These are phyloP conservation scores for Papilio demoleus DNA, from an alignment of 2,888 invertebrate species.

Conservation along the genomic window DNA sequence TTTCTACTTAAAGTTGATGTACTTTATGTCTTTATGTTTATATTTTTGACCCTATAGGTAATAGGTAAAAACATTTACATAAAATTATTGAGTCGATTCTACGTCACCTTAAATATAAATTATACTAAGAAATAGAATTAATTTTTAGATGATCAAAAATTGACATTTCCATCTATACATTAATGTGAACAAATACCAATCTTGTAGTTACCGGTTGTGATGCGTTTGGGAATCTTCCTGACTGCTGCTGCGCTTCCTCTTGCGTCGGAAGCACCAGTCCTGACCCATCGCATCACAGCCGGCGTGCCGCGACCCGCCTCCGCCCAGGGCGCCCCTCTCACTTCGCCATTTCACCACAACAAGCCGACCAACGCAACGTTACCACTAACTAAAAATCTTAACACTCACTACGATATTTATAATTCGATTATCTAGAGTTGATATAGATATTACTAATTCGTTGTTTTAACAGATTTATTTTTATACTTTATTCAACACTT, in stretches of 20 bases:
- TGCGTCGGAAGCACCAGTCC: slow-evolving; percentile 89
- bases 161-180: neutral
- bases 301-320: slow-evolving; percentile 81
- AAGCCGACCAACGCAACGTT: slow-evolving; percentile 45
- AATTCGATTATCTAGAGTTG: neutral
- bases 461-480: slow-evolving; percentile 20
- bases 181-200: neutral
- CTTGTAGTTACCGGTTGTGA: slow-evolving; percentile 78
- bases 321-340: slow-evolving; percentile 76
- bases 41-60: neutral
- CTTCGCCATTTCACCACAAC: slow-evolving; percentile 46
- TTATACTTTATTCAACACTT: slow-evolving; percentile 7
- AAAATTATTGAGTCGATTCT: neutral
- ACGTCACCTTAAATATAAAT: neutral
- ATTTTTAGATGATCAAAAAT: neutral
- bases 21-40: neutral
- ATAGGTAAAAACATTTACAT: neutral
- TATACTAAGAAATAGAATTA: neutral
- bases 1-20: slow-evolving; percentile 17
- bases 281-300: slow-evolving; percentile 87
- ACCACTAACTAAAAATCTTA: neutral
- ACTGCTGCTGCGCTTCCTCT: slow-evolving; percentile 87
- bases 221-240: slow-evolving; percentile 85
- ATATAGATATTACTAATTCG: slow-evolving; percentile 15
- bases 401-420: neutral